Base-by-base conservation (phyloP, 1,140 invertebrate genomes). In the Coelopa frigida region DNA sequence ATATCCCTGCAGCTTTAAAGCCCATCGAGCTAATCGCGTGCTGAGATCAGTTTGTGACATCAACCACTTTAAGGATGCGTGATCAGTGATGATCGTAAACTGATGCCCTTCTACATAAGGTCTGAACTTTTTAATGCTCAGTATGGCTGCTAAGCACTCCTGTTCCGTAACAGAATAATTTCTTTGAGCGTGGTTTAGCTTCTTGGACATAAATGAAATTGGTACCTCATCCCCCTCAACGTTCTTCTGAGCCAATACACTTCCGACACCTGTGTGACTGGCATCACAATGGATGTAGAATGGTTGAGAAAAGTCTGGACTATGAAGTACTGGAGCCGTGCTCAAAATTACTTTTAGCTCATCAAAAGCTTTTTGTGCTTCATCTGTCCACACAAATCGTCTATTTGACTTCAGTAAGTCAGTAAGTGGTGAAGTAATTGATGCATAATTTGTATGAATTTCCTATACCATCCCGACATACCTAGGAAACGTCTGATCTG, bases 401-500 rank as follows among this genome's bases (percentile, higher is more conserved):
- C 40, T 22, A 29, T 43, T 48, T 37, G 12, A 42, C 14, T 17
- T 10, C n/a, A 17, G 35, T 39, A 24, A 54, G 57, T 3, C 71
- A 35, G 3, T 69, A 62, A 7, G 44, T 43, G 8, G 57, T 41
- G 0, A 62, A 38, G 3, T 27, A 42, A 0, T n/a, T n/a, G n/a
- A n/a, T n/a, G 68, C 54, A 43, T 66, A 73, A 27, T 68, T 51
- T 1, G 41, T 32, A 70, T 51, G 42, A 72, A 72, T 1, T 55
- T 31, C 8, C 37, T n/a, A n/a, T n/a, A n/a, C 67, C 64, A 71
- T 0, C 56, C 55, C 1, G 62, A 54, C 44, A 73, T 68, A 3
- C 74, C 73, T 0, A 75, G 43, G 49, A 76, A 75, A 3, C 59
- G 40, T 17, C 68, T 44, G 0, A 75, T 15, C 32, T 73, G 61